These are phyloP conservation scores for Columbina picui DNA, from an alignment of 2,113 vertebrate genomes.

Conservation along the genomic window DNA sequence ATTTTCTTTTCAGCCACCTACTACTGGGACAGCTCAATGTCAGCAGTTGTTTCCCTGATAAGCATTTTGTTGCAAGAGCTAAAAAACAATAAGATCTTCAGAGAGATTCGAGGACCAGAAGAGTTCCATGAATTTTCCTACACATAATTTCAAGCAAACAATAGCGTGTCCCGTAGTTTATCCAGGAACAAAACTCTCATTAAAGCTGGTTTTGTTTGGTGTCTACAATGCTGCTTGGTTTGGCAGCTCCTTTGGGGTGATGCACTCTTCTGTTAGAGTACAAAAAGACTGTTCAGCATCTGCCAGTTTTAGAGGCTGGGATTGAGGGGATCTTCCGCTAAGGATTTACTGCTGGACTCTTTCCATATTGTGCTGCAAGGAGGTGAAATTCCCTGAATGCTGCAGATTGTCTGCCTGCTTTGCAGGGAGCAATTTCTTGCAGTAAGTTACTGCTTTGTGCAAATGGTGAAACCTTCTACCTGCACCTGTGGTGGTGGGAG, in stretches of 20 bases:
- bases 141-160: constrained; percentile 22
- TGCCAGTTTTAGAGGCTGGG: constrained; percentile 53
- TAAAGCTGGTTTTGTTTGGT: constrained; percentile 53
- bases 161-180: background rate
- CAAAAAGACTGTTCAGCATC: constrained; percentile 51
- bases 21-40: background rate
- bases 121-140: constrained; percentile 3
- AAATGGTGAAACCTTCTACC: background rate
- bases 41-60: constrained; percentile 54
- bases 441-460: background rate
- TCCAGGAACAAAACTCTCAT: constrained; percentile 40
- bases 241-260: constrained; percentile 48
- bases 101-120: constrained; percentile 20
- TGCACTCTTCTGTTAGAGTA: constrained; percentile 33
- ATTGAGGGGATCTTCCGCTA: constrained; percentile 32
- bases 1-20: constrained; percentile 16
- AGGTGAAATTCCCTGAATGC: background rate
- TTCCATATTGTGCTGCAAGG: background rate
- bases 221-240: constrained; percentile 51
- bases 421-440: background rate
- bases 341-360: background rate
- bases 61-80: constrained; percentile 24
- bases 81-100: constrained; percentile 19
- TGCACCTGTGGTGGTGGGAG: background rate
- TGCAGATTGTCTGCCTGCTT: background rate